Percentiles rank a stretch among this genome's conserved stretches.
Conservation (phyloP, 2,888 invertebrate genomes). For the Anarsia innoxiella region DNA sequence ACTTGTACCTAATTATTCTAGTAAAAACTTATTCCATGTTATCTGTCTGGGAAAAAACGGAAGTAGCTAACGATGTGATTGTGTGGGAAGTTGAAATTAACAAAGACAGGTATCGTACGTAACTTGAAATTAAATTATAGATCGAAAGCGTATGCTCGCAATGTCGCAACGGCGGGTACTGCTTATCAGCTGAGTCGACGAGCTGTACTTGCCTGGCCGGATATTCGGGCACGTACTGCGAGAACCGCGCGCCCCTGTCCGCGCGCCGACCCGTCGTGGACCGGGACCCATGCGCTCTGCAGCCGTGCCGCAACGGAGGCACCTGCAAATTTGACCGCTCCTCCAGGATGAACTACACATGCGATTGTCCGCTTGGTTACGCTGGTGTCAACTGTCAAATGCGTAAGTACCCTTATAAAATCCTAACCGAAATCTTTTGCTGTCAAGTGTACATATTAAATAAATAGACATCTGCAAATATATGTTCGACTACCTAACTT, state of each 20-base stretch:
- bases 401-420: conserved; percentile 67
- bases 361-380: conserved; percentile 87
- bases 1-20: too few species aligned
- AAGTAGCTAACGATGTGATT: too few species aligned
- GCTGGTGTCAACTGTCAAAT: conserved; percentile 87
- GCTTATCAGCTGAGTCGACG: conserved; percentile 66
- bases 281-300: conserved; percentile 73
- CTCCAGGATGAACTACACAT: conserved; percentile 74
- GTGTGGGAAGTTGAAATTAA: too few species aligned
- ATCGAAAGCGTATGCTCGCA: conserved; percentile 62
- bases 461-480: too few species aligned
- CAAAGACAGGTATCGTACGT: too few species aligned
- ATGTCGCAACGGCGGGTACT: conserved; percentile 81
- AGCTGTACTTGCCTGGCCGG: conserved; percentile 73
- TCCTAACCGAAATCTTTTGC: too few species aligned
- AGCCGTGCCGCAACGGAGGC: conserved; percentile 88
- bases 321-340: conserved; percentile 76
- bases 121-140: conserved; percentile 16
- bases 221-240: conserved; percentile 52
- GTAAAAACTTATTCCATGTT: too few species aligned
- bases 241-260: conserved; percentile 36
- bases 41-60: too few species aligned
- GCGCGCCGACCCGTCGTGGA: conserved; percentile 10
- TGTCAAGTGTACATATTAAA: too few species aligned
- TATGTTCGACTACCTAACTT: too few species aligned